Conservation (phyloP, 2,113 vertebrate genomes). For the Podiceps cristatus region DNA sequence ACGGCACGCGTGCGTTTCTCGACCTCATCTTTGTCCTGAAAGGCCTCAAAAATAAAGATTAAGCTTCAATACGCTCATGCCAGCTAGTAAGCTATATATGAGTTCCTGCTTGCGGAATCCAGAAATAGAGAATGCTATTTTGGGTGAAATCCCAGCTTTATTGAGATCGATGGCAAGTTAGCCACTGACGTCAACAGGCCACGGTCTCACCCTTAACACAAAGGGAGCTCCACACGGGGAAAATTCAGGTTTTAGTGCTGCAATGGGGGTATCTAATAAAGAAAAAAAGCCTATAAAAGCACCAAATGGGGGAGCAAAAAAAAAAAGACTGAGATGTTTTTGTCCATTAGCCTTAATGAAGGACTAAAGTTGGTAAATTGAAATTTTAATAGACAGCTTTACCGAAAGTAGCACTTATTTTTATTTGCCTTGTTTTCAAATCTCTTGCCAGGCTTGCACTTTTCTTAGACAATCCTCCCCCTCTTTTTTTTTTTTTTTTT, state of each 20-base stretch:
- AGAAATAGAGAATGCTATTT: background rate
- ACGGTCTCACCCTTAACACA: background rate
- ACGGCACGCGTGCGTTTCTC: accelerated
- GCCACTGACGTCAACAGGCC: background rate
- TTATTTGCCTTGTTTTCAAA: background rate
- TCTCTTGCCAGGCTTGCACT: background rate
- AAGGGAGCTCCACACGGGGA: background rate
- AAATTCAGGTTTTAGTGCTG: background rate
- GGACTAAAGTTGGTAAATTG: background rate
- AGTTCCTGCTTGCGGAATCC: background rate
- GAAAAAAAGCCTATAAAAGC: background rate
- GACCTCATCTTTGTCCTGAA: background rate
- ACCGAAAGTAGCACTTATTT: background rate
- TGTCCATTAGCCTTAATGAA: background rate
- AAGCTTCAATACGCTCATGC: background rate
- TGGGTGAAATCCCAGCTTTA: background rate
- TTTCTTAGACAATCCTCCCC: background rate
- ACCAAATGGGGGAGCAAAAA: background rate
- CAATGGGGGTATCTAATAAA: background rate
- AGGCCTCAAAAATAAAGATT: background rate
- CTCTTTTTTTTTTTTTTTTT: accelerated
- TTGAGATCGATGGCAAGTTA: background rate
- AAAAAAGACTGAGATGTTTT: background rate
- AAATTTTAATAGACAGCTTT: background rate
- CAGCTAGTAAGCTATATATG: background rate